Conservation (phyloP, 2,888 invertebrate species). For the Latrodectus hesperus region DNA sequence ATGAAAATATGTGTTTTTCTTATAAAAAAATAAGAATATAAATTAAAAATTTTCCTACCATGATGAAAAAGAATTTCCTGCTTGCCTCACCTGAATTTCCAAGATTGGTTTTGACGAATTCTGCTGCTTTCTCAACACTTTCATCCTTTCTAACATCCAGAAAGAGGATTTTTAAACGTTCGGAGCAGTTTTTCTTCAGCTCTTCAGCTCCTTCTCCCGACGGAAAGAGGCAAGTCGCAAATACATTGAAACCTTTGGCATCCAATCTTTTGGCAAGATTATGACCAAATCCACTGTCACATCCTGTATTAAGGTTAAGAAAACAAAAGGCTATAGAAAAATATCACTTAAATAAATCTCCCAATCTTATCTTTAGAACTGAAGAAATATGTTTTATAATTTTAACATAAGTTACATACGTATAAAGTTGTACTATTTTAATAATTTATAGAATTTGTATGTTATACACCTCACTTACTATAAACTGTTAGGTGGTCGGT, state of each 20-base stretch:
- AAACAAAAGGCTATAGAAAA: neutral
- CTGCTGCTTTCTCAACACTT: conserved; percentile 72
- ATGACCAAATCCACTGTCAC: conserved; percentile 30
- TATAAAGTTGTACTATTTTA: neutral
- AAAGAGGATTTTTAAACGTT: conserved; percentile 73
- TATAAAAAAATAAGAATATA: neutral
- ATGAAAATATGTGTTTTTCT: neutral
- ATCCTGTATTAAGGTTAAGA: neutral
- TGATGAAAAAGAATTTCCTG: neutral
- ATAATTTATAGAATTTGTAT: neutral
- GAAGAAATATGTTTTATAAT: neutral
- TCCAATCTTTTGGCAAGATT: conserved; percentile 7
- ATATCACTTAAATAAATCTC: neutral
- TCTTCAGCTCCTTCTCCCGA: conserved; percentile 71
- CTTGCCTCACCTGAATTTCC: neutral
- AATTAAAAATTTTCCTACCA: neutral
- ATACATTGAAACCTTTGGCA: conserved; percentile 9
- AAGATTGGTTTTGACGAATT: conserved; percentile 69
- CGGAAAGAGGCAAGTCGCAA: conserved; percentile 62
- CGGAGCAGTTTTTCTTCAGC: conserved; percentile 71
- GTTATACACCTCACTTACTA: neutral
- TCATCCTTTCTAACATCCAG: conserved; percentile 75
- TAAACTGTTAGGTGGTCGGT: too few relatives aligned
- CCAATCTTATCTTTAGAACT: neutral
- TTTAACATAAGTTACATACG: neutral